phyloP scores from a whole-genome alignment of 2,888 invertebrate species.

The Tinea semifulvella region DNA sequence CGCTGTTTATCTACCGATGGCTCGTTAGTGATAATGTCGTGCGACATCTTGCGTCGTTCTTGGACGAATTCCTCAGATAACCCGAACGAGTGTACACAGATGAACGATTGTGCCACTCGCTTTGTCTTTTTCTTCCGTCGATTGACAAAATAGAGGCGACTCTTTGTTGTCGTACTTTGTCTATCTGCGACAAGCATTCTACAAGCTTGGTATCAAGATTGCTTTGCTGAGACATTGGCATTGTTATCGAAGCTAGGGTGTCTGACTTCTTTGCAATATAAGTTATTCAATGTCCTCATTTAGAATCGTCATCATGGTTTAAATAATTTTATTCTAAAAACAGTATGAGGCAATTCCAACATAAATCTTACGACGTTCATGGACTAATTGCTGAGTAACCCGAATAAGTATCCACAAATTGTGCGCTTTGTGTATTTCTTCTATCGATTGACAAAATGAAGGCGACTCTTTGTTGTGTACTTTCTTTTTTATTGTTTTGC shows the following conservation, averaged over 20 bases:
- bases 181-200: too few relatives aligned
- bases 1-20: conserved; percentile 35
- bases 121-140: conserved; percentile 20
- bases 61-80: conserved; percentile 23
- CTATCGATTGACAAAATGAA: background rate
- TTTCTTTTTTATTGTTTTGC: too few relatives aligned
- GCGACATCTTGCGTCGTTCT: conserved; percentile 36
- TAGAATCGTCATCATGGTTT: too few relatives aligned
- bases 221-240: too few relatives aligned
- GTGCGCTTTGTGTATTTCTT: conserved; percentile 21
- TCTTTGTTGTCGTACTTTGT: background rate
- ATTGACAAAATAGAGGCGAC: background rate
- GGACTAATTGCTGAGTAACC: conserved; percentile 22
- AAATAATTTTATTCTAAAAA: too few relatives aligned
- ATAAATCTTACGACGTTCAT: conserved; percentile 32
- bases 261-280: too few relatives aligned
- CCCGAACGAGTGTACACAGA: conserved; percentile 18
- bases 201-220: too few relatives aligned
- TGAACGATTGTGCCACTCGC: conserved; percentile 17
- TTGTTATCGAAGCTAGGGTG: too few relatives aligned
- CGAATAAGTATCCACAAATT: conserved; percentile 18
- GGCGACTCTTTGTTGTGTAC: background rate
- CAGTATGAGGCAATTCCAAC: too few relatives aligned
- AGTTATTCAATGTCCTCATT: too few relatives aligned
- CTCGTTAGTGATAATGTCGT: conserved; percentile 42